Evolutionary conservation across 2,113 vertebrate species (phyloP).

Genomic region (Bucco capensis): DNA sequence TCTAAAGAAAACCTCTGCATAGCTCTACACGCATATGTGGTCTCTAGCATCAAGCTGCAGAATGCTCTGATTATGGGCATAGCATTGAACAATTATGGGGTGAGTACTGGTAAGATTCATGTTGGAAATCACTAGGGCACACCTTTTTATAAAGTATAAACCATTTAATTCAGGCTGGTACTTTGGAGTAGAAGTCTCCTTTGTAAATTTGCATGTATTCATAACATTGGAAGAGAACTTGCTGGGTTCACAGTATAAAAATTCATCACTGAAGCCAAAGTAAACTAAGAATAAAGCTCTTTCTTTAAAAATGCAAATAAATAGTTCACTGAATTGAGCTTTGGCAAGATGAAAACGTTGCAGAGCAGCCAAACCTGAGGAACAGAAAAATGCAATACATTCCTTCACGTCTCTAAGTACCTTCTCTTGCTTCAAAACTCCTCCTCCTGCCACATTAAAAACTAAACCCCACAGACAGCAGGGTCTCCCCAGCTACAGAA

Average conservation of each 20-base stretch:
- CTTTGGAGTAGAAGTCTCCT: background rate
- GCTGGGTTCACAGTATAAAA: background rate
- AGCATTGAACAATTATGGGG: background rate
- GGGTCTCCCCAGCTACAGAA: background rate
- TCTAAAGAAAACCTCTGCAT: background rate
- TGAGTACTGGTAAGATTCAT: background rate
- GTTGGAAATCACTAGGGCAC: background rate
- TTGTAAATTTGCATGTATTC: background rate
- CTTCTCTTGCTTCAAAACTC: background rate
- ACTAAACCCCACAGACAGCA: background rate
- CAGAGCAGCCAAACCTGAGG: constrained; percentile 12
- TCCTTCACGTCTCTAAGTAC: background rate
- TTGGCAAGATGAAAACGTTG: constrained; percentile 7
- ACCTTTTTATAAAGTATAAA: background rate
- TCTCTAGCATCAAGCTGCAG: background rate
- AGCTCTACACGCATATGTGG: background rate
- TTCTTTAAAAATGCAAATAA: constrained; percentile 49
- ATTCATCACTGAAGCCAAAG: constrained; percentile 33
- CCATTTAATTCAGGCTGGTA: background rate
- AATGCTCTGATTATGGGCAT: background rate
- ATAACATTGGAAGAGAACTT: background rate
- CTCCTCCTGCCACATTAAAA: background rate
- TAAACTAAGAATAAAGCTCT: constrained; percentile 11
- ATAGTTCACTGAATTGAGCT: constrained; percentile 19
- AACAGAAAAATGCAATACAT: constrained; percentile 36